Evolutionary conservation across 1,140 invertebrate genomes (phyloP).

Genomic region (Drosophila pruinosa): DNA sequence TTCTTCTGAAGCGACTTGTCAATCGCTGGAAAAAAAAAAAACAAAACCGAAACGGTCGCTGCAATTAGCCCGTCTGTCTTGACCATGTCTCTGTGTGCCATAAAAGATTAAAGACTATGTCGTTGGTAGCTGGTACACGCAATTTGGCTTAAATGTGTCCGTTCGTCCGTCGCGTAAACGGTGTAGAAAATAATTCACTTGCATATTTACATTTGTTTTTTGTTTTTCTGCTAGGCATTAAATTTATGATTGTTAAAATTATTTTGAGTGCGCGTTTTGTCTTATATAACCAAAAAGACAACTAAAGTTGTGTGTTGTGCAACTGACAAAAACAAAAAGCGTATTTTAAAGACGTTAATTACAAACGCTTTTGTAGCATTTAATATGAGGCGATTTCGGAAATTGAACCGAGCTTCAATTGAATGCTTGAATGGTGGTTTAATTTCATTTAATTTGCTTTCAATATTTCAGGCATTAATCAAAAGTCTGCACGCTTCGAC

Average conservation of each 20-base stretch:
- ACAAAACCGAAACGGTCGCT: constrained; percentile 48
- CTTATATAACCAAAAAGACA: constrained; percentile 50
- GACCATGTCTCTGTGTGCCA: constrained; percentile 31
- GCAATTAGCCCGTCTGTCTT: constrained; percentile 55
- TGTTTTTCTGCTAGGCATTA: constrained; percentile 20
- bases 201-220: constrained; percentile 23
- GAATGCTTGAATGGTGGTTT: constrained; percentile 65
- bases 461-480: constrained; percentile 41
- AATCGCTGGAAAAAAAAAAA: constrained; percentile 42
- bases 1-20: constrained; percentile 49
- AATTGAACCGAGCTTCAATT: constrained; percentile 45
- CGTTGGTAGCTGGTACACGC: constrained; percentile 41
- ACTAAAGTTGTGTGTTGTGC: constrained; percentile 57
- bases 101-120: constrained; percentile 62
- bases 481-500: constrained; percentile 32
- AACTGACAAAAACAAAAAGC: constrained; percentile 26
- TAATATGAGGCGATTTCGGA: constrained; percentile 36
- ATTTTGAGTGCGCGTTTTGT: constrained; percentile 20
- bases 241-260: constrained; percentile 48
- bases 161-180: not conserved
- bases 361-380: constrained; percentile 41
- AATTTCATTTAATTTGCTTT: constrained; percentile 66
- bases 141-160: constrained; percentile 55
- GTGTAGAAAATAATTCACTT: constrained; percentile 45
- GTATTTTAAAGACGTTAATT: constrained; percentile 66